Evolutionary conservation across 2,797 vertebrate genomes (phyloP).

Genomic region (Chrosomus eos): DNA sequence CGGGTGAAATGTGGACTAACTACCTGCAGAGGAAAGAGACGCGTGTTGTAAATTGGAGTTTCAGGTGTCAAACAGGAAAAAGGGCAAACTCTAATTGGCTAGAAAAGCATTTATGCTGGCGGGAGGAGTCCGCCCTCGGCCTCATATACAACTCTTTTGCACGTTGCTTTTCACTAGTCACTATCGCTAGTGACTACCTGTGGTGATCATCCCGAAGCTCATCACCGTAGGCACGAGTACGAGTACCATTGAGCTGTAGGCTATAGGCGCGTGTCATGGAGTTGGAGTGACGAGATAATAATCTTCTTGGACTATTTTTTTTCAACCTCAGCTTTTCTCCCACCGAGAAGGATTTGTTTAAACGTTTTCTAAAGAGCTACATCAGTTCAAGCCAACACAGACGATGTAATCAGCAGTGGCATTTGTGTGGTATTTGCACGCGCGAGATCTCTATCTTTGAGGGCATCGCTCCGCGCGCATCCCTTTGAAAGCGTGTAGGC

Average conservation of each 20-base stretch:
- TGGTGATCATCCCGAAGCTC: neutral
- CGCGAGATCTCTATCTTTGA: neutral
- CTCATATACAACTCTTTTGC: conserved; percentile 39
- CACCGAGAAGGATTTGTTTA: neutral
- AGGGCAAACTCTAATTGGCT: conserved; percentile 45
- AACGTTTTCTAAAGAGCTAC: neutral
- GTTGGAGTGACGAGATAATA: neutral
- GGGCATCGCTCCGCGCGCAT: conserved; percentile 6
- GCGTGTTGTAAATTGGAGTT: conserved; percentile 30
- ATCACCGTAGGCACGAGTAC: neutral
- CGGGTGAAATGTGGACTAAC: neutral
- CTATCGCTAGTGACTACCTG: conserved; percentile 18
- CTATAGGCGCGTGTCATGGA: neutral
- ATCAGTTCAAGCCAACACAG: neutral
- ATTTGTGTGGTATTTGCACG: conserved; percentile 1
- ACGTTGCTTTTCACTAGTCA: conserved; percentile 21
- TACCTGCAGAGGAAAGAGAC: neutral
- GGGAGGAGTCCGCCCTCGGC: conserved; percentile 34
- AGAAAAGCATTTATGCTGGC: conserved; percentile 14
- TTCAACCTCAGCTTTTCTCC: neutral
- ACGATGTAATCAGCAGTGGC: neutral
- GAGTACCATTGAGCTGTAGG: neutral
- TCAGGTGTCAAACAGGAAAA: conserved; percentile 42
- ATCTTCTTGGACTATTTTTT: neutral
- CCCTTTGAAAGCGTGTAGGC: neutral